Evolutionary conservation across 1,140 invertebrate species (phyloP).

Genomic region (Streblospio benedicti): DNA sequence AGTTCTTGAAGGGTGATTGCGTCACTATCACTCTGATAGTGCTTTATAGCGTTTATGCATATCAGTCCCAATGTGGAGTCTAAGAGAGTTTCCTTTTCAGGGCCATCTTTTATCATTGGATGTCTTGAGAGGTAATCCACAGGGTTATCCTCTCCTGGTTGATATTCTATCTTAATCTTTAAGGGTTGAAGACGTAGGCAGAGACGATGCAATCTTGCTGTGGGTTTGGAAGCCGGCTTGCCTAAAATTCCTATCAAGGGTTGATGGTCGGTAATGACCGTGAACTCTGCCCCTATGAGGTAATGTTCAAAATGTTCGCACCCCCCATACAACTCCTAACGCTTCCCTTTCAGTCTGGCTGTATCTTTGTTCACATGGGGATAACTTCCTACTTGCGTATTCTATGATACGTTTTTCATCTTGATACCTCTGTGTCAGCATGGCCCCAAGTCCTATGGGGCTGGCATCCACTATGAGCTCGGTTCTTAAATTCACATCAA

Average conservation of each 20-base stretch:
- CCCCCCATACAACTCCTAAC: conserved; percentile 37
- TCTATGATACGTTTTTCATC: conserved; percentile 17
- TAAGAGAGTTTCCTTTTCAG: too few species aligned
- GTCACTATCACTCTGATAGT: too few species aligned
- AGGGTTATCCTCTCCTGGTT: conserved; percentile 12
- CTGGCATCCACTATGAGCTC: conserved; percentile 3
- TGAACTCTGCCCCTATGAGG: conserved; percentile 33
- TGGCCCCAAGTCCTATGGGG: background rate
- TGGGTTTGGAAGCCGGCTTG: conserved; percentile 6
- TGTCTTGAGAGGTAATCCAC: conserved; percentile 14
- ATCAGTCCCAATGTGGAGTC: too few species aligned
- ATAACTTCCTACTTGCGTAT: conserved; percentile 7
- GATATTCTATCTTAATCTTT: background rate
- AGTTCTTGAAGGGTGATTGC: too few species aligned
- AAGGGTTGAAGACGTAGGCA: conserved; percentile 7
- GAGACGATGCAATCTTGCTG: conserved; percentile 12
- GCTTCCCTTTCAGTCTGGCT: conserved; percentile 40
- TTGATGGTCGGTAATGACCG: conserved; percentile 32
- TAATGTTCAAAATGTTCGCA: conserved; percentile 40
- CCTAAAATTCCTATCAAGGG: conserved; percentile 16
- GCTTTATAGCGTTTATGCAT: too few species aligned
- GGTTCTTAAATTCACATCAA: background rate
- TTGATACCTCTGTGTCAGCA: too few species aligned
- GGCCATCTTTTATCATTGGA: too few species aligned
- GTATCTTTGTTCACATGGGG: conserved; percentile 23